These are phyloP conservation scores for Ageneiosus marmoratus DNA, from an alignment of 2,113 vertebrate species.

Conservation along the genomic window DNA sequence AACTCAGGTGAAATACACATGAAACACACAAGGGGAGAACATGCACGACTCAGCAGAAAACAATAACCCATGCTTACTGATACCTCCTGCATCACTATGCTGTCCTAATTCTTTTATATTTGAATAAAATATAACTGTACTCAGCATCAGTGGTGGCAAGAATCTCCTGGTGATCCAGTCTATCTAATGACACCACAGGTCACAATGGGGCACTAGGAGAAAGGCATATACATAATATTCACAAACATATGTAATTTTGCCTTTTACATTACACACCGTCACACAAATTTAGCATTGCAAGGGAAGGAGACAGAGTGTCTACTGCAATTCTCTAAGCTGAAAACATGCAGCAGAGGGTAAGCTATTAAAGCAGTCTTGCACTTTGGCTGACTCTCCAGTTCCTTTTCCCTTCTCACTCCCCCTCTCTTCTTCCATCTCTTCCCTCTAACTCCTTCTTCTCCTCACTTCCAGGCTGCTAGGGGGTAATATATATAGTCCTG, in stretches of 20 bases:
- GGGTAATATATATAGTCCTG: constrained; percentile 72
- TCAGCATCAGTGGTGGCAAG: not conserved
- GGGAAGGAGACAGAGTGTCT: constrained; percentile 72
- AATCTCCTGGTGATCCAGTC: not conserved
- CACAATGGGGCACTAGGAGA: not conserved
- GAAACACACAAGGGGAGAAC: not conserved
- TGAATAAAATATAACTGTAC: not conserved
- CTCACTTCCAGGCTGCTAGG: constrained; percentile 61
- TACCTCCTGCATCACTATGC: not conserved
- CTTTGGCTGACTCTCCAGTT: constrained; percentile 79
- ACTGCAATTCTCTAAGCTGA: constrained; percentile 65
- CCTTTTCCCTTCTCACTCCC: constrained; percentile 46
- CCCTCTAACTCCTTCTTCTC: constrained; percentile 51
- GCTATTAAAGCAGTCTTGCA: constrained; percentile 73
- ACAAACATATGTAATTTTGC: constrained; percentile 8
- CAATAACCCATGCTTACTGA: too few species aligned
- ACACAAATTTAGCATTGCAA: constrained; percentile 30
- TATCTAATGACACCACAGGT: not conserved
- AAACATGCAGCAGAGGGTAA: constrained; percentile 66
- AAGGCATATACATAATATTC: not conserved
- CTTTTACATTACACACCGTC: not conserved
- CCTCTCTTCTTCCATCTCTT: constrained; percentile 52
- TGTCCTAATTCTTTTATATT: not conserved
- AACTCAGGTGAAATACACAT: not conserved
- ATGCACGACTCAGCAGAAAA: not conserved